These are phyloP conservation scores for Desoria tigrina DNA, from an alignment of 2,888 invertebrate species.

Conservation along the genomic window DNA sequence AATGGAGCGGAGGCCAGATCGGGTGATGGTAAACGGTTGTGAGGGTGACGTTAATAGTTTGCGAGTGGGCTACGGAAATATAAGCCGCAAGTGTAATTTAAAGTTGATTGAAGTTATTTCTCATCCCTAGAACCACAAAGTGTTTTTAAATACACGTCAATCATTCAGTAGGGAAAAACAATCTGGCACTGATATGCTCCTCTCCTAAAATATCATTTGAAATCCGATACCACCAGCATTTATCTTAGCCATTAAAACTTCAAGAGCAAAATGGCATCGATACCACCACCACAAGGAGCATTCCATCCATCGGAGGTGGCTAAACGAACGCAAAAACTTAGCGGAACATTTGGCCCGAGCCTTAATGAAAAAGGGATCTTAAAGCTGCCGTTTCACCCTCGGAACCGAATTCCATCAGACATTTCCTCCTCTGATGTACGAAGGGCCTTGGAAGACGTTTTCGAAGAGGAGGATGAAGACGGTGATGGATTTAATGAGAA, in stretches of 20 bases:
- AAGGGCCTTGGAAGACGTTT: constrained; percentile 16
- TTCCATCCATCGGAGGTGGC: constrained; percentile 2
- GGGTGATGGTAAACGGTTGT: too few relatives aligned
- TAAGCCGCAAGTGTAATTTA: constrained; percentile 3
- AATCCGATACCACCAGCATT: too few relatives aligned
- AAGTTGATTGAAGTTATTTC: neutral
- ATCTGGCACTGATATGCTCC: neutral
- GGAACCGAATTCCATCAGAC: constrained; percentile 8
- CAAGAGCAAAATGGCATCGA: too few relatives aligned
- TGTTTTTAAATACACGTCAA: constrained; percentile 5
- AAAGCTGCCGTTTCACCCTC: constrained; percentile 1
- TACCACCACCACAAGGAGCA: too few relatives aligned
- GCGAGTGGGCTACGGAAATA: neutral
- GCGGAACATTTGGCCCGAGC: constrained; percentile 24
- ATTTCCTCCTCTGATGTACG: constrained; percentile 9
- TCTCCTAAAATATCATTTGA: too few relatives aligned
- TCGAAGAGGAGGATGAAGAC: constrained; percentile 29
- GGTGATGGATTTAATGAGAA: constrained; percentile 11
- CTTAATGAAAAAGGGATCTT: constrained; percentile 14
- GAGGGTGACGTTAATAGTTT: too few relatives aligned
- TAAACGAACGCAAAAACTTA: constrained; percentile 14
- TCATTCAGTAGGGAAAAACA: constrained; percentile 1
- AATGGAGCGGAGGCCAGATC: too few relatives aligned
- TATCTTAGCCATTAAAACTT: too few relatives aligned
- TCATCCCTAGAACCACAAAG: neutral